Evolutionary conservation across 2,797 vertebrate genomes (phyloP).

Genomic region (Bovichtus diacanthus): DNA sequence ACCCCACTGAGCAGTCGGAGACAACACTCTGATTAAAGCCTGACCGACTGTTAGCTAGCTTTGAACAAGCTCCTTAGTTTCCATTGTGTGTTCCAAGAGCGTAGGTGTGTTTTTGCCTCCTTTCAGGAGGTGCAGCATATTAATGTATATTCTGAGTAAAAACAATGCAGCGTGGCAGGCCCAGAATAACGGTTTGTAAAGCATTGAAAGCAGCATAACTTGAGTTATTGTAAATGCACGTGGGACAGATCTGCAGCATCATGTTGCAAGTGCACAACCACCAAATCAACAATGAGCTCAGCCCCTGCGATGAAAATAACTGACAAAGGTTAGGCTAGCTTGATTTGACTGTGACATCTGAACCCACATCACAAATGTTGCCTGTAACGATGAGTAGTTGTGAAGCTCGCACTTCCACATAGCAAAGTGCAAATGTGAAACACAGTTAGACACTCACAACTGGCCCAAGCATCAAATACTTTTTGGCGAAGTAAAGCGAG

Average conservation of each 20-base stretch:
- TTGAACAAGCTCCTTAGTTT: not conserved
- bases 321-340: not conserved
- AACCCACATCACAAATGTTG: not conserved
- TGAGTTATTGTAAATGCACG: not conserved
- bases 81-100: not conserved
- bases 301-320: not conserved
- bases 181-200: too few species aligned
- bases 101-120: not conserved
- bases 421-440: not conserved
- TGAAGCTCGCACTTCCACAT: not conserved
- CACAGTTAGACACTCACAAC: not conserved
- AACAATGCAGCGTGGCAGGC: too few species aligned
- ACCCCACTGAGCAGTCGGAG: not conserved
- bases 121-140: too few species aligned
- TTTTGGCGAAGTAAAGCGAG: not conserved
- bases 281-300: not conserved
- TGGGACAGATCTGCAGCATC: not conserved
- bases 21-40: not conserved
- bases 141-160: not conserved
- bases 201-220: not conserved
- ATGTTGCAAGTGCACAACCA: not conserved
- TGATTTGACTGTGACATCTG: not conserved
- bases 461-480: not conserved
- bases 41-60: not conserved
- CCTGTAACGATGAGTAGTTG: not conserved